Conservation (phyloP, 2,797 vertebrate genomes). For the Pelobates cultripes region DNA sequence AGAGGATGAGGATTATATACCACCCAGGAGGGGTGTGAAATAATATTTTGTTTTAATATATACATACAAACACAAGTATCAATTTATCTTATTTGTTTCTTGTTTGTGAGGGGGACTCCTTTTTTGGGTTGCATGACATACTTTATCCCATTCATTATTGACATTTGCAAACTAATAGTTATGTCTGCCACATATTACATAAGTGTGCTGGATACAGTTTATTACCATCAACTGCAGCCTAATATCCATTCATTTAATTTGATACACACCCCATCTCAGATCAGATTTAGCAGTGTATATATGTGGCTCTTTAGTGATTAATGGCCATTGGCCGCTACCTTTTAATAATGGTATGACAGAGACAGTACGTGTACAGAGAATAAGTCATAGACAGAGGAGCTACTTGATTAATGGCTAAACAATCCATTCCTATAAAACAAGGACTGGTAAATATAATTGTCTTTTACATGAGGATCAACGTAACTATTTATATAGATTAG, state of each 20-base stretch:
- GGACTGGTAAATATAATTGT: constrained; percentile 55
- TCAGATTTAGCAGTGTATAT: constrained; percentile 24
- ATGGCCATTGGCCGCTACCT: constrained; percentile 46
- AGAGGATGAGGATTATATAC: too few relatives aligned
- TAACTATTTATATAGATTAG: constrained; percentile 50
- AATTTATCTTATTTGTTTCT: too few relatives aligned
- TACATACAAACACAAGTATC: too few relatives aligned
- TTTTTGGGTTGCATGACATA: too few relatives aligned
- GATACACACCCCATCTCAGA: background rate
- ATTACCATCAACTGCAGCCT: too few relatives aligned
- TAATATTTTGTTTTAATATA: too few relatives aligned
- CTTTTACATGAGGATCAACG: constrained; percentile 49
- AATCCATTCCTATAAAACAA: constrained; percentile 57
- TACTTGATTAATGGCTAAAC: constrained; percentile 44
- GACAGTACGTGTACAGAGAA: background rate
- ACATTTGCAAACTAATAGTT: too few relatives aligned
- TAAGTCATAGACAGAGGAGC: constrained; percentile 18
- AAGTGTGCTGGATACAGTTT: too few relatives aligned
- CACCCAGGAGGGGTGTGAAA: too few relatives aligned
- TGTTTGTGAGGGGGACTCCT: too few relatives aligned
- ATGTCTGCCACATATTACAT: too few relatives aligned
- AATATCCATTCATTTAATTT: background rate
- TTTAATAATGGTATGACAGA: constrained; percentile 1
- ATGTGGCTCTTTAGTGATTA: constrained; percentile 39
- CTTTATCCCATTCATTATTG: too few relatives aligned